phyloP scores from a whole-genome alignment of 2,797 vertebrate species.

The Garrulus glandarius region DNA sequence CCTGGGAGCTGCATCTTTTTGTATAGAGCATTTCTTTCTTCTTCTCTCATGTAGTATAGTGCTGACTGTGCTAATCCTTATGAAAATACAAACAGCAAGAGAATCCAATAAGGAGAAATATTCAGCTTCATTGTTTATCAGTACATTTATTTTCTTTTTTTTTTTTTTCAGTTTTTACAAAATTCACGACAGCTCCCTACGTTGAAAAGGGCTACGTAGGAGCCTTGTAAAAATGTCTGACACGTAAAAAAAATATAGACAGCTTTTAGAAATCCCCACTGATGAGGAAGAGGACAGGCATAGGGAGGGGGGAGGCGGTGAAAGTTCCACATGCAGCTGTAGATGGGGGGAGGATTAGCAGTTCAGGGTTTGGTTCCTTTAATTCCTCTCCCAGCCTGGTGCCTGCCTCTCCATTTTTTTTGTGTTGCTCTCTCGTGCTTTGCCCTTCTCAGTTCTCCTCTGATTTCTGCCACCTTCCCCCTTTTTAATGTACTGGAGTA shows the following conservation, averaged over 20 bases:
- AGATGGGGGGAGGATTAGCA: background rate
- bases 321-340: background rate
- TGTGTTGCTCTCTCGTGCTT: background rate
- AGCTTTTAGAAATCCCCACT: background rate
- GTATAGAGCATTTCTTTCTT: background rate
- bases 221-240: background rate
- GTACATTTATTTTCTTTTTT: background rate
- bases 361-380: background rate
- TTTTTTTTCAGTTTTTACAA: background rate
- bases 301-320: background rate
- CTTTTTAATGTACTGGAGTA: background rate
- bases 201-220: background rate
- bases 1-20: background rate
- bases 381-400: background rate
- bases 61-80: background rate
- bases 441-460: background rate
- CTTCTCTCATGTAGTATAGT: background rate
- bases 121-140: background rate
- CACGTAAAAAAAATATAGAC: background rate
- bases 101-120: background rate
- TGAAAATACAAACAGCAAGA: background rate
- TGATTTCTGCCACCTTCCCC: background rate
- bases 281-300: background rate
- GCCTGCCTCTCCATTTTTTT: background rate
- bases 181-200: background rate